Base-by-base conservation (phyloP, 2,797 vertebrate genomes). In the Dicrostonyx torquatus region DNA sequence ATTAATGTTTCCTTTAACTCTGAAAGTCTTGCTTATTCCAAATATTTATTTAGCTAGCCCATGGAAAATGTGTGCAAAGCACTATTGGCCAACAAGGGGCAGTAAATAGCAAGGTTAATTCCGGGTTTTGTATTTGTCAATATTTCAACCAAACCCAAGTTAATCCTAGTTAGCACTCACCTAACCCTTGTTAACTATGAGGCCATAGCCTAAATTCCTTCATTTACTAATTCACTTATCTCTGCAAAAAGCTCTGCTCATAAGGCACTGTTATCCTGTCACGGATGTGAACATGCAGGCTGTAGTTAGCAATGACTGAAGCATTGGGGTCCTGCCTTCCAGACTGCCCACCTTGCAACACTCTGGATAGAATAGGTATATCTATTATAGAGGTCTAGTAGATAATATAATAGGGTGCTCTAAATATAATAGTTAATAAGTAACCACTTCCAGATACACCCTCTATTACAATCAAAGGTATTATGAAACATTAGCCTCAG, bases 61-160 rank as follows among this genome's bases (percentile, higher is more conserved):
- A 5, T 4, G 24, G 75, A 84, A 50, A 78, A 10, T 43, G 17
- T 22, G 45, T 80, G 40, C 66, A 82, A 66, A 92, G n/a, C 24
- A 40, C 9, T 53, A 40, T 31, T 87, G 80, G n/a, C 80, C 79
- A 73, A 66, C 45, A 92, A 91, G 34, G 37, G 40, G 78, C 60
- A 50, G 55, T 40, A 88, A 62, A 14, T 20, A 94, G 37, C 89
- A 82, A 94, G 29, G 6, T 37, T 83, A 90, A 22, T 64, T 87
- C 43, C n/a, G 45, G 29, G 58, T 34, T 84, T 80, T 34, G 4
- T 40, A 45, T 89, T 45, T 82, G 48, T 84, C 43, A 87, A 72
- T 87, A 84, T 87, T 92, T 89, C 85, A 85, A 87, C 45, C n/a
- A 86, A 87, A 95, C 17, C 10, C 50, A 85, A 17, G 2, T 89